These are phyloP conservation scores for Chalcis sispes DNA, from an alignment of 2,888 invertebrate genomes.

Conservation along the genomic window DNA sequence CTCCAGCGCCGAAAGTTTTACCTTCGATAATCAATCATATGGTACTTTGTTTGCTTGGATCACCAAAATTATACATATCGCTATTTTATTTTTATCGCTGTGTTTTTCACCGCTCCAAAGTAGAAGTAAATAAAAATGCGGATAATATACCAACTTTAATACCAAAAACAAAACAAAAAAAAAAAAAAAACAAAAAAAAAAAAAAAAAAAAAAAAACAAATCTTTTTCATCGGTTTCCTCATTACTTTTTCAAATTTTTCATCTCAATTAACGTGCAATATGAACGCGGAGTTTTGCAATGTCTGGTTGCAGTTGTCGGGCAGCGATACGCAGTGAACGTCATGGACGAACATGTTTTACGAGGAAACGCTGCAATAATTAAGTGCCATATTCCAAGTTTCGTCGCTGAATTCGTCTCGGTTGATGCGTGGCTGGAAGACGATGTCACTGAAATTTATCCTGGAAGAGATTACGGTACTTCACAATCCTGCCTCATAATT, in stretches of 20 bases:
- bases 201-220: too few species aligned
- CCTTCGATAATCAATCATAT: slow-evolving; percentile 79
- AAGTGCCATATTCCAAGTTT: slow-evolving; percentile 96
- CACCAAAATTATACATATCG: neutral
- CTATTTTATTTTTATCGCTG: slow-evolving; percentile 3
- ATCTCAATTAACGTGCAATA: too few species aligned
- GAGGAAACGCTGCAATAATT: slow-evolving; percentile 92
- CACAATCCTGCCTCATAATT: neutral
- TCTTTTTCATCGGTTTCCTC: neutral
- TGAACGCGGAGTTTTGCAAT: slow-evolving; percentile 23
- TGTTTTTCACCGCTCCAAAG: neutral
- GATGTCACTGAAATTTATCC: slow-evolving; percentile 82
- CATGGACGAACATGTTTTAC: slow-evolving; percentile 94
- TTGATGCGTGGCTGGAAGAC: slow-evolving; percentile 91
- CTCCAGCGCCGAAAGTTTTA: slow-evolving; percentile 85
- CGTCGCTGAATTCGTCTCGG: slow-evolving; percentile 92
- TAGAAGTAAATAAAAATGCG: neutral
- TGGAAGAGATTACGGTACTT: slow-evolving; percentile 77
- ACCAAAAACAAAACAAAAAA: too few species aligned
- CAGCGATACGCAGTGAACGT: slow-evolving; percentile 93
- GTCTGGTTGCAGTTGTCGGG: slow-evolving; percentile 88
- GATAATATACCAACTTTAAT: too few species aligned
- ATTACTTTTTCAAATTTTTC: too few species aligned
- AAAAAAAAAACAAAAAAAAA: too few species aligned
- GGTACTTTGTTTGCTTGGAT: slow-evolving; percentile 76